Evolutionary conservation across 2,797 vertebrate genomes (phyloP).

Genomic region (Valencia hispanica): DNA sequence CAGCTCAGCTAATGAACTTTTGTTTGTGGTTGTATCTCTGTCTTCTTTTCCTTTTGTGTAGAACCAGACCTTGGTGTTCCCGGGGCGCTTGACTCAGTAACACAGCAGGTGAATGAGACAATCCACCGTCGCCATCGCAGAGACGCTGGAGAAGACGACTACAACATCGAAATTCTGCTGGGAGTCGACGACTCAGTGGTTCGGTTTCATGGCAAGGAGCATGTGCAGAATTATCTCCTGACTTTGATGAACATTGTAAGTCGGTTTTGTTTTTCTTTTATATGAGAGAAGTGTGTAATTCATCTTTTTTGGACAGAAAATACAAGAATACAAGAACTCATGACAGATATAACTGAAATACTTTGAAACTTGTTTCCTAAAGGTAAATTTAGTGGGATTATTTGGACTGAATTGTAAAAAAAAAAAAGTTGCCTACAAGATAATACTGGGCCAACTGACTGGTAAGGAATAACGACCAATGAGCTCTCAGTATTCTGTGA

Average conservation of each 20-base stretch:
- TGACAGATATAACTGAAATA: background rate
- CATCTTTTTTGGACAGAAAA: background rate
- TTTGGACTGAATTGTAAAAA: background rate
- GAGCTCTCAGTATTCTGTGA: background rate
- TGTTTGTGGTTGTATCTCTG: background rate
- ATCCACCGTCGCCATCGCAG: conserved; percentile 85
- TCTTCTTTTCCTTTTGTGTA: conserved; percentile 29
- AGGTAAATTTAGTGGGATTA: background rate
- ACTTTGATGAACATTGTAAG: conserved; percentile 99
- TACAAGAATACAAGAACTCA: background rate
- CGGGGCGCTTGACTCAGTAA: conserved; percentile 74
- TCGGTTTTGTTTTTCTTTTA: conserved; percentile 27
- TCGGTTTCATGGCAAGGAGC: conserved; percentile 97
- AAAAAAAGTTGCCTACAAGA: background rate
- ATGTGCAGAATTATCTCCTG: conserved; percentile 98
- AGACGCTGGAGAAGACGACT: conserved; percentile 86
- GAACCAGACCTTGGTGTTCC: conserved; percentile 75
- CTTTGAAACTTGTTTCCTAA: background rate
- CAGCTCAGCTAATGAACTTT: background rate
- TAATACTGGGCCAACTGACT: background rate
- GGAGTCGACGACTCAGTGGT: conserved; percentile 97
- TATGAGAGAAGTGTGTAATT: too few species aligned
- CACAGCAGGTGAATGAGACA: conserved; percentile 84
- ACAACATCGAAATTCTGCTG: conserved; percentile 96
- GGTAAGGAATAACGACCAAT: background rate